Evolutionary conservation across 2,888 invertebrate species (phyloP).

Genomic region (Plebejus argus): DNA sequence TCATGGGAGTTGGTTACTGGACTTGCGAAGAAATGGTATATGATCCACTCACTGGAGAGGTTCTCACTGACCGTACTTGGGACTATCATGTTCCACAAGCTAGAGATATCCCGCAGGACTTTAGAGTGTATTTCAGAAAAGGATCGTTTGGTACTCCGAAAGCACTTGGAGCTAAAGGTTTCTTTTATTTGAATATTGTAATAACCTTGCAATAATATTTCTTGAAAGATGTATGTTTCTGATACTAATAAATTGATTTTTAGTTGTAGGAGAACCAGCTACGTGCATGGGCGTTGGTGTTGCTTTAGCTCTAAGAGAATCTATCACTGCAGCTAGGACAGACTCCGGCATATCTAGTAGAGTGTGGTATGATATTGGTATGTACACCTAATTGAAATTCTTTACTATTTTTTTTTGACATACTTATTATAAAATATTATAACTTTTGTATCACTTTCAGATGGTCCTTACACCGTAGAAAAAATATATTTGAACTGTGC

Average conservation of each 20-base stretch:
- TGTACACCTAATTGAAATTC: conserved; percentile 43
- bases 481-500: conserved; percentile 49
- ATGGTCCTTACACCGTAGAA: conserved; percentile 74
- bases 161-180: conserved; percentile 79
- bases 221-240: too few relatives aligned
- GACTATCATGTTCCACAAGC: conserved; percentile 83
- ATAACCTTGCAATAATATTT: background rate
- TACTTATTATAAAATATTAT: too few relatives aligned
- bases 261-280: conserved; percentile 79
- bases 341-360: conserved; percentile 78
- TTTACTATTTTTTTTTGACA: background rate
- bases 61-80: conserved; percentile 85
- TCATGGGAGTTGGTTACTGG: conserved; percentile 84
- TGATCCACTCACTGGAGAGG: conserved; percentile 77
- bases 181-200: background rate
- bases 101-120: conserved; percentile 84
- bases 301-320: conserved; percentile 83
- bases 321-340: conserved; percentile 81
- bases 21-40: conserved; percentile 82
- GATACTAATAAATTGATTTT: conserved; percentile 33
- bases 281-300: conserved; percentile 68
- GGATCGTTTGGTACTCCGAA: conserved; percentile 80
- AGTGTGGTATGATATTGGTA: conserved; percentile 83
- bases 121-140: conserved; percentile 79
- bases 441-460: conserved; percentile 50